Conservation (phyloP, 2,797 vertebrate species). For the Hozukius guyotensis region DNA sequence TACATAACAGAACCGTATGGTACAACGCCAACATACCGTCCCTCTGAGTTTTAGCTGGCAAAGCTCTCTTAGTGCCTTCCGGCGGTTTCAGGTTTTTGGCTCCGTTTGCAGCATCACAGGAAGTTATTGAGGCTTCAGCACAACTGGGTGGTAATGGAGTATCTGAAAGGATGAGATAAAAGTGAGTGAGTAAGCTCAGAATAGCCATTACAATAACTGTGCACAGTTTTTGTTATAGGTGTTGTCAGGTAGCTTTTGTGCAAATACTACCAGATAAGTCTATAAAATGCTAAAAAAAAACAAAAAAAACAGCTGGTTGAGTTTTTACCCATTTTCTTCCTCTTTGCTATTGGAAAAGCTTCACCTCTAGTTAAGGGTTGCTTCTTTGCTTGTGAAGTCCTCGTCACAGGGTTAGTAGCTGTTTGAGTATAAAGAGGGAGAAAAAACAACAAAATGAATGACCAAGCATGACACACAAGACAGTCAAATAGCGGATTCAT, state of each 20-base stretch:
- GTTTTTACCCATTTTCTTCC: conserved; percentile 63
- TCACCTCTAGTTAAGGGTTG: conserved; percentile 43
- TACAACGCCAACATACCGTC: conserved; percentile 22
- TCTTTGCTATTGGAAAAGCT: conserved; percentile 51
- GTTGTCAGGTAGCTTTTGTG: not conserved
- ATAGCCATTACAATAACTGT: not conserved
- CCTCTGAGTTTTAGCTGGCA: conserved; percentile 34
- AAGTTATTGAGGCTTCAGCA: not conserved
- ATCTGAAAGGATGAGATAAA: conserved; percentile 35
- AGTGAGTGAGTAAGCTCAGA: not conserved
- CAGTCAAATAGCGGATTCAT: no score
- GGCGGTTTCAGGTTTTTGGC: conserved; percentile 33
- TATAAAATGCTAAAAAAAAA: not conserved
- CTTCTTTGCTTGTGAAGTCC: conserved; percentile 45
- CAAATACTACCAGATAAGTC: not conserved
- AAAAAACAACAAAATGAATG: not conserved
- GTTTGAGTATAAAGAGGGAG: not conserved
- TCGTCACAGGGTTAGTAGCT: conserved; percentile 27
- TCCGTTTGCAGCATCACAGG: conserved; percentile 1
- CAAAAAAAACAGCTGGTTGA: not conserved
- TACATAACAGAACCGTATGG: not conserved
- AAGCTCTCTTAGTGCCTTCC: conserved; percentile 13
- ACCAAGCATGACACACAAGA: not conserved
- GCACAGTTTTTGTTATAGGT: not conserved
- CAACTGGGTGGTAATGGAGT: not conserved